A percentile compares a stretch with the other conserved stretches of the same genome.
These are phyloP conservation scores for Symphodus melops DNA, from an alignment of 2,113 vertebrate species.

Conservation along the genomic window DNA sequence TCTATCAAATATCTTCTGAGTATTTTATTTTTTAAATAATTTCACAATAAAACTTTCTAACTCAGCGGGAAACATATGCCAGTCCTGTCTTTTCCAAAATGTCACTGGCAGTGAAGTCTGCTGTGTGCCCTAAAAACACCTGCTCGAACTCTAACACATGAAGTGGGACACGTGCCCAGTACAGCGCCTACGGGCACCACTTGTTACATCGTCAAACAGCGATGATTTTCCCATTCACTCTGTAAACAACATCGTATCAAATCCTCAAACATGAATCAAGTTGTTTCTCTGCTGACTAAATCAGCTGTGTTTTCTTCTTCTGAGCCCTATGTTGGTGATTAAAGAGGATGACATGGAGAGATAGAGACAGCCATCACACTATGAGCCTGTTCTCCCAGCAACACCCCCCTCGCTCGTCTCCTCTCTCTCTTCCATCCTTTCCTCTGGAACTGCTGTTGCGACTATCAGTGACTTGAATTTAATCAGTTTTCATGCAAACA, in stretches of 20 bases:
- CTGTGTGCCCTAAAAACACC: constrained; percentile 42
- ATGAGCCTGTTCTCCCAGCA: constrained; percentile 28
- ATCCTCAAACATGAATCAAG: constrained; percentile 46
- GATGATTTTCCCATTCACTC: constrained; percentile 30
- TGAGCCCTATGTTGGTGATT: constrained; percentile 61
- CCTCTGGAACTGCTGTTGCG: constrained; percentile 48
- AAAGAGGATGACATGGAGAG: constrained; percentile 58
- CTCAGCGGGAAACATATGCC: neutral
- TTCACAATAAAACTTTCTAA: neutral
- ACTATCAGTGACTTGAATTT: constrained; percentile 76
- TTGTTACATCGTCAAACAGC: constrained; percentile 35
- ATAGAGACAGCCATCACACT: constrained; percentile 62
- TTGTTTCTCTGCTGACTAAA: constrained; percentile 36
- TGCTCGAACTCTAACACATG: constrained; percentile 42
- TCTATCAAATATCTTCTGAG: too few relatives aligned
- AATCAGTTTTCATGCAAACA: constrained; percentile 75
- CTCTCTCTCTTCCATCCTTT: constrained; percentile 46
- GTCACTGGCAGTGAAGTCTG: constrained; percentile 30
- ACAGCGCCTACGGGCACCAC: constrained; percentile 44
- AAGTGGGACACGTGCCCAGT: constrained; percentile 34
- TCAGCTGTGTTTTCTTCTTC: constrained; percentile 34
- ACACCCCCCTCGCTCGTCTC: constrained; percentile 16
- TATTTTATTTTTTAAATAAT: neutral
- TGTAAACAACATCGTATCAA: constrained; percentile 51
- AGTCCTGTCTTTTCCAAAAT: neutral